Evolutionary conservation across 2,113 vertebrate species (phyloP).

Genomic region (Rhynchomys soricoides): DNA sequence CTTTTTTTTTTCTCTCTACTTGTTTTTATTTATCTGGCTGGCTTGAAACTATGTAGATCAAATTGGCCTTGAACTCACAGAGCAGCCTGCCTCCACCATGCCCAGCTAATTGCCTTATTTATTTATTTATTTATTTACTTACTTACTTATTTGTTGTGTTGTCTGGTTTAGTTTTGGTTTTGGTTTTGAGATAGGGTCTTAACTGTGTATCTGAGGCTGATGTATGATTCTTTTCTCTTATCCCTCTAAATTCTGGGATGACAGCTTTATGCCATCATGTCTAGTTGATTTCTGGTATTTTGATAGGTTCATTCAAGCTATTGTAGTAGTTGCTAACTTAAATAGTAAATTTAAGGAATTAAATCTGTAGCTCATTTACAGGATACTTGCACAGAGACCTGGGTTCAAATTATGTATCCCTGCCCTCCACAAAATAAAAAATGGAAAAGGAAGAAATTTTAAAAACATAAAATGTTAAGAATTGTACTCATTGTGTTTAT

Average conservation of each 20-base stretch:
- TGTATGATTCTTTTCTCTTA: background rate
- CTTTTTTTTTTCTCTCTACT: constrained; percentile 8
- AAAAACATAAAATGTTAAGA: constrained; percentile 27
- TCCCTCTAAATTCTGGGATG: background rate
- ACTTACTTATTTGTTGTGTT: constrained; percentile 1
- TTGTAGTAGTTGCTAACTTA: constrained; percentile 18
- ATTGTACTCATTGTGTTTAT: background rate
- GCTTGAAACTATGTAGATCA: background rate
- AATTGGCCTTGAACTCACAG: background rate
- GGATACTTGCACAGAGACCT: background rate
- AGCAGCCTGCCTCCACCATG: background rate
- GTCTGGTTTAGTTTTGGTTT: background rate
- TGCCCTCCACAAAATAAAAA: background rate
- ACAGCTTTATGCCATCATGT: background rate
- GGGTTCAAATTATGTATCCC: background rate
- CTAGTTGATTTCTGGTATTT: constrained; percentile 31
- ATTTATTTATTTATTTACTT: background rate
- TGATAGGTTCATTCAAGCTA: constrained; percentile 7
- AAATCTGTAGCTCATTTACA: background rate
- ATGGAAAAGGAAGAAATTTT: background rate
- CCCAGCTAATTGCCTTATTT: background rate
- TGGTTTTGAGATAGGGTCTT: background rate
- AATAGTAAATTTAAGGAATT: constrained; percentile 15
- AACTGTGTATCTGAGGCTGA: background rate
- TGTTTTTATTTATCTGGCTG: background rate